phyloP scores from a whole-genome alignment of 2,113 vertebrate species.

The Rhagologus leucostigma region DNA sequence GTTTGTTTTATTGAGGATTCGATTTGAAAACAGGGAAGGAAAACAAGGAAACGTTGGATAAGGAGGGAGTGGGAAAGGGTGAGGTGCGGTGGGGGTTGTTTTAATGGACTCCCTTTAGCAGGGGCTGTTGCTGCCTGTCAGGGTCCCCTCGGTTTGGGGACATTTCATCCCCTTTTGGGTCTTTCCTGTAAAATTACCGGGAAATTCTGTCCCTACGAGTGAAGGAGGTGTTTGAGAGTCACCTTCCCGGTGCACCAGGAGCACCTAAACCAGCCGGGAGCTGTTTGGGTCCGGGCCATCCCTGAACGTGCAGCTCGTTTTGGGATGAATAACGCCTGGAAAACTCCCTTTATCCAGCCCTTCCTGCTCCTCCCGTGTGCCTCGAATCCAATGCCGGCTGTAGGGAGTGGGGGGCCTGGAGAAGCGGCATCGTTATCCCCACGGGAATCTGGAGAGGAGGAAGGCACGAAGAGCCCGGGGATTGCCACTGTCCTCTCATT shows the following conservation, averaged over 20 bases:
- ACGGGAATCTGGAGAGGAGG: background rate
- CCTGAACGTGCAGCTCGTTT: background rate
- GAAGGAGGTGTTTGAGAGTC: background rate
- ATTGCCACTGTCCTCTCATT: background rate
- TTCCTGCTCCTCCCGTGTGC: background rate
- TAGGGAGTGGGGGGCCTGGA: background rate
- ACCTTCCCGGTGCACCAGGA: background rate
- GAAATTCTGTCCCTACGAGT: background rate
- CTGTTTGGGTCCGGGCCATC: background rate
- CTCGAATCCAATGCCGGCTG: background rate
- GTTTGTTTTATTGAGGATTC: background rate
- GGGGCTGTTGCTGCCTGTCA: background rate
- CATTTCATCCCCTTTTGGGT: fast-evolving
- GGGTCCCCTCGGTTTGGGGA: fast-evolving
- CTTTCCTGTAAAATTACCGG: background rate
- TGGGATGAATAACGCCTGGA: background rate
- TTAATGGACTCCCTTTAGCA: background rate
- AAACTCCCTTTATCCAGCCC: background rate
- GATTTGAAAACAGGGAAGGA: background rate
- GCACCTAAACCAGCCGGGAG: background rate
- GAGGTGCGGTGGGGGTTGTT: background rate
- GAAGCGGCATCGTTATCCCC: background rate
- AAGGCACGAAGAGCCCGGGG: background rate
- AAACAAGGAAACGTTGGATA: background rate
- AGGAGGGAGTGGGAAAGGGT: background rate